Evolutionary conservation across 2,888 invertebrate species (phyloP).

Genomic region (Apamea anceps): DNA sequence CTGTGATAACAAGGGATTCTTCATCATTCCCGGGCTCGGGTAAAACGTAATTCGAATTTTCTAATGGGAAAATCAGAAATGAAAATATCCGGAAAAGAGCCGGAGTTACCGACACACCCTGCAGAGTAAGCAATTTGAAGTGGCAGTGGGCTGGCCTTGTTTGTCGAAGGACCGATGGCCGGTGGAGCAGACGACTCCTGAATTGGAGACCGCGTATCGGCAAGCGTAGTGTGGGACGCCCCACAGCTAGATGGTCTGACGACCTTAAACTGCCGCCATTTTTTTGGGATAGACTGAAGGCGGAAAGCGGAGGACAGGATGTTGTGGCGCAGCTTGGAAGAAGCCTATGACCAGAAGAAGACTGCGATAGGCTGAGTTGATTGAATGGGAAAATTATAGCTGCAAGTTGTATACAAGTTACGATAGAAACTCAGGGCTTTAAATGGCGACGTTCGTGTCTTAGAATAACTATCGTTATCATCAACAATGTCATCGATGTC

Average conservation of each 20-base stretch:
- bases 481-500: neutral
- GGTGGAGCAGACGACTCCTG: neutral
- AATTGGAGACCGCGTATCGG: neutral
- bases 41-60: constrained; percentile 18
- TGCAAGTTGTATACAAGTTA: neutral
- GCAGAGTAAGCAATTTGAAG: neutral
- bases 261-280: neutral
- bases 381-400: constrained; percentile 14
- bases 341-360: too few relatives aligned
- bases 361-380: neutral
- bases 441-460: constrained; percentile 4
- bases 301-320: neutral
- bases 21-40: neutral
- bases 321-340: neutral
- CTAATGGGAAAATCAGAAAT: constrained; percentile 9
- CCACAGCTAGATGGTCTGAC: neutral
- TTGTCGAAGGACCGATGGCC: neutral
- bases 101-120: neutral
- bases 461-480: constrained; percentile 11
- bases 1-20: constrained; percentile 19
- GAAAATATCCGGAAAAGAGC: neutral
- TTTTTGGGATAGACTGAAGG: neutral
- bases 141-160: neutral
- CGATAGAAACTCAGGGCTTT: neutral
- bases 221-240: neutral